phyloP scores from a whole-genome alignment of 2,113 vertebrate genomes.

The Tiliqua scincoides region DNA sequence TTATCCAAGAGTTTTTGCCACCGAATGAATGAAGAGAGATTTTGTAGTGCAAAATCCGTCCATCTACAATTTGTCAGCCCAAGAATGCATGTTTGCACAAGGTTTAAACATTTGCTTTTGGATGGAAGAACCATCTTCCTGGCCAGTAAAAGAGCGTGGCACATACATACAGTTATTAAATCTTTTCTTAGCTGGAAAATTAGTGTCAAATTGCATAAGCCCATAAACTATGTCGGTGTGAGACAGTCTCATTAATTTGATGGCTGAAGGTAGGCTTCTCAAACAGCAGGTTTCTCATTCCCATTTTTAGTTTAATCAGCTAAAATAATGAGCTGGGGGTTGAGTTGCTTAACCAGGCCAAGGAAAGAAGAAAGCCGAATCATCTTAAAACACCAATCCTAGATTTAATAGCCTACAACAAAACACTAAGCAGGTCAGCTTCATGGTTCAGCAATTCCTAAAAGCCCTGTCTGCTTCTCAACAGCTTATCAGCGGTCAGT shows the following conservation, averaged over 20 bases:
- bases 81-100: constrained; percentile 69
- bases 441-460: constrained; percentile 82
- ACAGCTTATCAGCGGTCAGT: constrained; percentile 74
- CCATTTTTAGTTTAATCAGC: constrained; percentile 70
- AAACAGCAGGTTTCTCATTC: constrained; percentile 66
- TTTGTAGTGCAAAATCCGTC: constrained; percentile 23
- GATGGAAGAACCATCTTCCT: constrained; percentile 55
- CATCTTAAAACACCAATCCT: constrained; percentile 77
- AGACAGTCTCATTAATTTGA: constrained; percentile 74
- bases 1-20: constrained; percentile 12
- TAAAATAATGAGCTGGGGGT: constrained; percentile 72
- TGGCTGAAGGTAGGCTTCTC: constrained; percentile 66
- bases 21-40: constrained; percentile 40
- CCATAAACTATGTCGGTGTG: constrained; percentile 54
- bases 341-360: constrained; percentile 74
- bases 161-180: constrained; percentile 64
- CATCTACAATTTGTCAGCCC: constrained; percentile 61
- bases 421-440: constrained; percentile 83
- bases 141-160: constrained; percentile 56
- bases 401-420: constrained; percentile 83
- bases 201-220: constrained; percentile 65
- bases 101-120: constrained; percentile 57
- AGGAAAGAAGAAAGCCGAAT: constrained; percentile 73
- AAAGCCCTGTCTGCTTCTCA: constrained; percentile 80
- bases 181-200: constrained; percentile 73